Evolutionary conservation across 2,888 invertebrate species (phyloP).

Genomic region (Entomobrya multifasciata): DNA sequence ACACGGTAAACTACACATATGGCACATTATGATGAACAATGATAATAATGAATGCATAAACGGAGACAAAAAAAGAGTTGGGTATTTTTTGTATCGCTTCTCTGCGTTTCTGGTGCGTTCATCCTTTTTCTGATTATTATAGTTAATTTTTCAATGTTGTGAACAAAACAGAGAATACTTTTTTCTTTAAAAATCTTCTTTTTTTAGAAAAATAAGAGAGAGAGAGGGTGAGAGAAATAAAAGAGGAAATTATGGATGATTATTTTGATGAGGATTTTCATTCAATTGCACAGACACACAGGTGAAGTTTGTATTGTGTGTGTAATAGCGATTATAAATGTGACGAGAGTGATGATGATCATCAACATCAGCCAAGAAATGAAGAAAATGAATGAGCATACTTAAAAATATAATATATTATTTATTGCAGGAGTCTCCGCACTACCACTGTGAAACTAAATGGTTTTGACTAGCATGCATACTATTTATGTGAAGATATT

Average conservation of each 20-base stretch:
- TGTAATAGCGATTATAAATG: slow-evolving; percentile 65
- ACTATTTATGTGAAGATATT: slow-evolving; percentile 21
- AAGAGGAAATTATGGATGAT: slow-evolving; percentile 69
- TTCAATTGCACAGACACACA: slow-evolving; percentile 9
- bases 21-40: slow-evolving; percentile 18
- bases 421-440: too few relatives aligned
- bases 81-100: slow-evolving; percentile 42
- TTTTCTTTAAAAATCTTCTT: slow-evolving; percentile 60
- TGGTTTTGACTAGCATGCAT: background rate
- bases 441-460: slow-evolving; percentile 34
- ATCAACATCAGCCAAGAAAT: too few relatives aligned
- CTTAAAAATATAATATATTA: slow-evolving; percentile 13
- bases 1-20: slow-evolving; percentile 30
- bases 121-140: slow-evolving; percentile 38
- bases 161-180: background rate
- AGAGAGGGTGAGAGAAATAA: slow-evolving; percentile 15
- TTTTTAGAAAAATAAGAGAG: slow-evolving; percentile 43
- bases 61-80: slow-evolving; percentile 34
- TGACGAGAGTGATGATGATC: too few relatives aligned
- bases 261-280: slow-evolving; percentile 66
- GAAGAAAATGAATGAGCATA: slow-evolving; percentile 37
- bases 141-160: slow-evolving; percentile 65
- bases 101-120: slow-evolving; percentile 28
- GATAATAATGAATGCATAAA: slow-evolving; percentile 10
- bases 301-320: slow-evolving; percentile 8